Evolutionary conservation across 2,888 invertebrate genomes (phyloP), one percentile per base, ranked within the genome.

Genomic region (Electrophaes corylata): DNA sequence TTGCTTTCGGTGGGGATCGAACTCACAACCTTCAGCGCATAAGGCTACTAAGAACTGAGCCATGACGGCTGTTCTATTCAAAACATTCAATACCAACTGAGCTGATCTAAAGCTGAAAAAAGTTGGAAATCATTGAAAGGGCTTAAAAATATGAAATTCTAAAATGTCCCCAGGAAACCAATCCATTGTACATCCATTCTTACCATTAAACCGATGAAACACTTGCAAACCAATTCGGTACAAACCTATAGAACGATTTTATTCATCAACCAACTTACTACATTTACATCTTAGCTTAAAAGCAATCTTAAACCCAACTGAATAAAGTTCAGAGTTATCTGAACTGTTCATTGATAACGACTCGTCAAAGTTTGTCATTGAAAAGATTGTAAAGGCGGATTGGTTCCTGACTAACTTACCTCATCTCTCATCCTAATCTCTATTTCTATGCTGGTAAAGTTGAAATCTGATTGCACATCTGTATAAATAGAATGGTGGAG

Each of bases 181-280:
- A 73, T 70, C 64, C 67, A 72, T 75, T 75, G 66, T 73, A 29
- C 48, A 63, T 46, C 65, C 64, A 70, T 68, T 67, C 67, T 65
- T 66, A 65, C 58, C 69, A 70, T 71, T 73, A 70, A 70, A 74
- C 64, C 62, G 70, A 69, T 70, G 69, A 72, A 73, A 74, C 71
- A 73, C 71, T 77, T 74, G 69, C 73, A 73, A 76, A 78, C 72
- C 74, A 76, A 76, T 78, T 75, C 65, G 57, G 65, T 66, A 67
- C 63, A 66, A 75, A 60, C 60, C 71, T 68, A 70, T 67, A 65
- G 59, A 66, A 72, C 69, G 63, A 74, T 77, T 75, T 67, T 69
- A 68, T 71, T 73, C 66, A 70, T 71, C 67, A 68, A 71, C 75
- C 63, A 76, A 66, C 47, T 55, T 65, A 23, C 2, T 1, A 35